Percentiles rank a stretch among this genome's conserved stretches.
Conservation (phyloP, 64 coral and sea anemone species). For the Dendronephthya gigantea region DNA sequence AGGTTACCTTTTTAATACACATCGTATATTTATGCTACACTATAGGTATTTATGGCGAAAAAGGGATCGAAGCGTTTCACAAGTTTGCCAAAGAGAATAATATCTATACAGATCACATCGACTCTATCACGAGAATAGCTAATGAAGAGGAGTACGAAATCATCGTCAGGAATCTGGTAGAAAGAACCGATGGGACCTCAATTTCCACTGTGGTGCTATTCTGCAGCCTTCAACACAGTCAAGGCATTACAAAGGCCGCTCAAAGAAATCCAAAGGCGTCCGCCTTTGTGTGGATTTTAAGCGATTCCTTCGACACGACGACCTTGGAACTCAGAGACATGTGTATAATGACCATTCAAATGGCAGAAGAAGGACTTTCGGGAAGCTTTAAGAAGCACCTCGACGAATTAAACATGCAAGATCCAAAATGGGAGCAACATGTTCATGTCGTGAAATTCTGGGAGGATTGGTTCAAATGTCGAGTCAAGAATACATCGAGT, state of each 20-base stretch:
- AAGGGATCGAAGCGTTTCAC: background rate
- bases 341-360: background rate
- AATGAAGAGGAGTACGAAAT: too few relatives aligned
- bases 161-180: too few relatives aligned
- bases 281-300: too few relatives aligned
- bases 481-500: background rate
- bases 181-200: too few relatives aligned
- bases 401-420: background rate
- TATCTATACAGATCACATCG: background rate
- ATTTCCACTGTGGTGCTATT: too few relatives aligned
- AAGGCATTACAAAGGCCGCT: too few relatives aligned
- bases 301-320: background rate
- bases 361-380: background rate
- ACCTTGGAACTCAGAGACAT: background rate
- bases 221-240: too few relatives aligned
- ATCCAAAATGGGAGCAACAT: background rate
- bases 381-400: background rate
- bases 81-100: background rate
- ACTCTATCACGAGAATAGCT: background rate
- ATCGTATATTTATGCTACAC: too few relatives aligned
- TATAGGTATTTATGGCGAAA: background rate
- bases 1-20: too few relatives aligned
- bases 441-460: background rate
- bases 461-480: background rate
- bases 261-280: too few relatives aligned